Evolutionary conservation across 2,113 vertebrate genomes (phyloP), one percentile per base, ranked within the genome.

Genomic region (Pelodiscus sinensis): DNA sequence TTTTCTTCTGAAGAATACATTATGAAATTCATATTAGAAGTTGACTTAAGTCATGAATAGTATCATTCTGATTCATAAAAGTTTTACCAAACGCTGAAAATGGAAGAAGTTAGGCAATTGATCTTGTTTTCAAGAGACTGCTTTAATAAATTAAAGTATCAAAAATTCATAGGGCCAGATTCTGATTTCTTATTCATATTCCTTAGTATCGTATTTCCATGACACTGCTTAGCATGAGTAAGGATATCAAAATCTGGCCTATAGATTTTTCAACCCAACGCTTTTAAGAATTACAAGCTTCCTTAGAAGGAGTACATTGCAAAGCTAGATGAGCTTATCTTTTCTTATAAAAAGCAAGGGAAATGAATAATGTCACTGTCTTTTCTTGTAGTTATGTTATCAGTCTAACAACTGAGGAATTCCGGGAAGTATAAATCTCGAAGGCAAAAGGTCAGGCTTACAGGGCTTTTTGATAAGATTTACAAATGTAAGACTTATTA

Each of bases 71-170:
- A 73, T 44, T 3, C 81, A 35, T 18, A 68, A 79, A 44, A 79
- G 89, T 85, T 89, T 80, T 71, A 3, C 44, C 83, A 50, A 71
- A 19, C 44, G 35, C 22, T 16, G 89, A 25, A 89, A 93, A 85
- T 79, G 27, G 0, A 0, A 79, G n/a, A 1, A 24, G 3, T 82
- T 90, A 38, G 12, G 21, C 5, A 79, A 38, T 1, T 15, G 11
- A 2, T 11, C 8, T 9, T n/a, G 16, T 55, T 87, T 84, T 38
- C 2, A 35, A 38, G 9, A 29, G 13, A 65, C 62, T 79, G 2
- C 18, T 90, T 75, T 35, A 9, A 44, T 55, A 84, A n/a, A 31
- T 71, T 56, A 35, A 80, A 44, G n/a, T 77, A 3, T 44, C 31
- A 81, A 54, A 1, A 55, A 35, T 82, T 55, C 1, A 31, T 19